Evolutionary conservation across 2,888 invertebrate species (phyloP), one percentile per base, ranked within the genome.

Genomic region (Andricus quercusramuli): DNA sequence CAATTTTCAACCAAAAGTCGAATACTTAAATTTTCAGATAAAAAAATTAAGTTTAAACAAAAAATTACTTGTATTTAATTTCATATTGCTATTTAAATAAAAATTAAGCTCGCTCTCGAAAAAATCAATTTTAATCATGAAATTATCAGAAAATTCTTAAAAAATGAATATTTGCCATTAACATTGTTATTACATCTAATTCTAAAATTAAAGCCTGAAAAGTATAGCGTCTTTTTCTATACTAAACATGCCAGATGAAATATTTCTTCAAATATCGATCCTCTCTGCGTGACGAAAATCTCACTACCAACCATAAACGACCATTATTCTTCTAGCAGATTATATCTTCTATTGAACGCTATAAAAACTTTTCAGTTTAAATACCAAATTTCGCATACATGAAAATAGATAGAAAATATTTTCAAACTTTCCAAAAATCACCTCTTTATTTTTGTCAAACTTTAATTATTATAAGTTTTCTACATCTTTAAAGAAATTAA

Each of bases 261-360:
- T 51, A 29, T 47, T 47, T 47, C 47, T 44, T 68, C 20, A 47
- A 68, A n/a, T 29, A 70, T 74, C 37, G 74, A 74, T 74, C 20
- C 56, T 37, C 32, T 29, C 29, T 64, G 56, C 56, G 74, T 74
- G 74, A 74, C 56, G n/a, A 37, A 32, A 37, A 56, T 13, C 56
- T n/a, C 6, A 13, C 37, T 37, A 37, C n/a, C 56, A 29, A 56
- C 11, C 56, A 51, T 56, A 17, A 37, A 56, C n/a, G 20, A 29
- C 17, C 20, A 59, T 74, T n/a, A 51, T 29, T n/a, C 47, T 29
- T 32, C 74, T 32, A 13, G 32, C 9, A 74, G 51, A 74, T 32
- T 56, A 29, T n/a, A 32, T 32, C 51, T 56, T 70, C n/a, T 32
- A 6, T 25, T 8, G 2, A 1, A 59, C n/a, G 22, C 59, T 22